Percentiles rank a stretch among this genome's conserved stretches.
phyloP scores from a whole-genome alignment of 2,113 vertebrate genomes.

The Eulemur macaco region DNA sequence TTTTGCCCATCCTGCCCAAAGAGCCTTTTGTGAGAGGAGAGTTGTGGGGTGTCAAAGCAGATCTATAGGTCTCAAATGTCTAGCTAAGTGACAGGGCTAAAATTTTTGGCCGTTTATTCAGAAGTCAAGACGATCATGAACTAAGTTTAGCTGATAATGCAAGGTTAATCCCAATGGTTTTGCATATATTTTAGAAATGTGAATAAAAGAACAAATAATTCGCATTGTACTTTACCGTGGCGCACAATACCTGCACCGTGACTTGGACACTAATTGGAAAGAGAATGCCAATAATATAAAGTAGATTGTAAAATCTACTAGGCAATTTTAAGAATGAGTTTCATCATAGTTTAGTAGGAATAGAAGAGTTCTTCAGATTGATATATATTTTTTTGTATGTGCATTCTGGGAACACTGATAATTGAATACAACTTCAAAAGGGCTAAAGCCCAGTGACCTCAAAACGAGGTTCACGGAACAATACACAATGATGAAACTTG shows the following conservation, averaged over 20 bases:
- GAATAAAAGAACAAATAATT: constrained; percentile 32
- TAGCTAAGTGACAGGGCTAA: background rate
- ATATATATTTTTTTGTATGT: background rate
- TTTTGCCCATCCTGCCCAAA: background rate
- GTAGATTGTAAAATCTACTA: background rate
- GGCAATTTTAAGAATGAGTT: constrained; percentile 18
- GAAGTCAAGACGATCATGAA: background rate
- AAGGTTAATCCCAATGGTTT: background rate
- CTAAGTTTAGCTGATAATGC: background rate
- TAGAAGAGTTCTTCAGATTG: constrained; percentile 7
- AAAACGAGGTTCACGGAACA: constrained; percentile 31
- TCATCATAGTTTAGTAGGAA: background rate
- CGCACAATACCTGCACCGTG: background rate
- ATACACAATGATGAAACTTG: constrained; percentile 40
- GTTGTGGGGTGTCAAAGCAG: background rate
- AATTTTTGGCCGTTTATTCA: background rate
- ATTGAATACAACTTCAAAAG: constrained; percentile 24
- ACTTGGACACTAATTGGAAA: background rate
- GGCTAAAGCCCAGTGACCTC: background rate
- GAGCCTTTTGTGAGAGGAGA: background rate
- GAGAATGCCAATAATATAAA: background rate
- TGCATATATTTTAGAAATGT: background rate
- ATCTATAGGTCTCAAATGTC: background rate
- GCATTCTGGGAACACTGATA: constrained; percentile 1
- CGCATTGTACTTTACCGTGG: background rate